Conservation (phyloP, 2,888 invertebrate genomes). For the Bursaphelenchus okinawaensis region DNA sequence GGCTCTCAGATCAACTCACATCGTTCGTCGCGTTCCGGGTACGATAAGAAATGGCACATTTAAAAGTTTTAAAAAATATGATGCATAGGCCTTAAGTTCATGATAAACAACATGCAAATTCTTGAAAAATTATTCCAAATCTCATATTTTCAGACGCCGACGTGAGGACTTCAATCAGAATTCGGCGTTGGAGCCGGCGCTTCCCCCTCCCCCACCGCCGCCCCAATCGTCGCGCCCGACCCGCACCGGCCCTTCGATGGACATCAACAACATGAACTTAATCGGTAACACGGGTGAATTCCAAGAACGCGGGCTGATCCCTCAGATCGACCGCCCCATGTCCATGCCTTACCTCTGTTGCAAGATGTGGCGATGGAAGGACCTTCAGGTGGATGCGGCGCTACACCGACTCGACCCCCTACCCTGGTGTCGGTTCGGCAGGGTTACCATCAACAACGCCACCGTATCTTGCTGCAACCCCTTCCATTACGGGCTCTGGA, state of each 20-base stretch:
- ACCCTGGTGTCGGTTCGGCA: slow-evolving; percentile 56
- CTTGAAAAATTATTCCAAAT: too few species aligned
- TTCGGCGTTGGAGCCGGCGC: not conserved
- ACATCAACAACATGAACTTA: slow-evolving; percentile 4
- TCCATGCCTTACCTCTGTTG: slow-evolving; percentile 56
- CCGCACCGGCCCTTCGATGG: not conserved
- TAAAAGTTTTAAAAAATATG: not conserved
- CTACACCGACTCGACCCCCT: slow-evolving; percentile 53
- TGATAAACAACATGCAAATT: too few species aligned
- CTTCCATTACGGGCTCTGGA: slow-evolving; percentile 55
- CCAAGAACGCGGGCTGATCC: slow-evolving; percentile 53
- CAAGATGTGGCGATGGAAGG: slow-evolving; percentile 56
- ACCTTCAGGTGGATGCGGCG: slow-evolving; percentile 55
- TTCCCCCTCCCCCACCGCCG: not conserved
- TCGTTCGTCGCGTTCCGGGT: not conserved
- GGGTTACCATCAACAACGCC: slow-evolving; percentile 56
- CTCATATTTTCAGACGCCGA: slow-evolving; percentile 11
- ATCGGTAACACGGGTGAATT: slow-evolving; percentile 16
- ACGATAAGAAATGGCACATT: not conserved
- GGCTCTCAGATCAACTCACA: slow-evolving; percentile 2
- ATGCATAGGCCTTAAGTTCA: too few species aligned
- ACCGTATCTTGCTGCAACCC: slow-evolving; percentile 56
- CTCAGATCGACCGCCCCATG: slow-evolving; percentile 55
- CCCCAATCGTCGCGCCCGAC: not conserved
- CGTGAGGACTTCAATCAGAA: not conserved